phyloP scores from a whole-genome alignment of 2,113 vertebrate genomes.

The Amblyornis subalaris region DNA sequence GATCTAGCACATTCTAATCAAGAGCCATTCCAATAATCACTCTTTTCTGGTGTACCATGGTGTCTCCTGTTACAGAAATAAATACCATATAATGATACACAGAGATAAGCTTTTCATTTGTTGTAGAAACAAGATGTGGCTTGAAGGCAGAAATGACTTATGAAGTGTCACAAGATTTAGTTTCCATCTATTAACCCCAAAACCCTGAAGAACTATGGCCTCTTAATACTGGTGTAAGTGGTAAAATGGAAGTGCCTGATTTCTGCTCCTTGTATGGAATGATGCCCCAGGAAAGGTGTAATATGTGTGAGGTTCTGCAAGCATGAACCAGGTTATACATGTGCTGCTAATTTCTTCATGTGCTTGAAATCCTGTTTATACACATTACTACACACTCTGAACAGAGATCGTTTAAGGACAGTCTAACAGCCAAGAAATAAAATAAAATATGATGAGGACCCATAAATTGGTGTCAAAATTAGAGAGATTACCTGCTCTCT shows the following conservation, averaged over 20 bases:
- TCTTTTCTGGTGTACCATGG: neutral
- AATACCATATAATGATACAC: neutral
- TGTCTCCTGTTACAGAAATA: neutral
- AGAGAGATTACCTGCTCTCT: accelerated
- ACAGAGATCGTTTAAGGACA: neutral
- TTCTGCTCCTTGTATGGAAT: neutral
- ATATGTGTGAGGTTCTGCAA: neutral
- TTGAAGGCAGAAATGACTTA: neutral
- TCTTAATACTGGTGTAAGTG: neutral
- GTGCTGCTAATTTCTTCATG: neutral
- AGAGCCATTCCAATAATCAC: neutral
- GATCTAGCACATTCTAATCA: neutral
- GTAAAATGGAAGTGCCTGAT: neutral
- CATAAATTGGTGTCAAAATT: neutral
- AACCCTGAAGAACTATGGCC: neutral
- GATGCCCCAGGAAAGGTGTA: neutral
- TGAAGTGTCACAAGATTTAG: neutral
- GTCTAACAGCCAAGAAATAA: neutral
- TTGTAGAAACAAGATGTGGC: neutral
- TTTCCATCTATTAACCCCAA: neutral
- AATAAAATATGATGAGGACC: neutral
- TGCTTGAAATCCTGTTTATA: neutral
- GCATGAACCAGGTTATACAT: neutral
- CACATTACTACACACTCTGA: neutral
- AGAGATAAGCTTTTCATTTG: neutral